Base-by-base conservation (phyloP, 2,797 vertebrate species). In the Perodicticus potto region DNA sequence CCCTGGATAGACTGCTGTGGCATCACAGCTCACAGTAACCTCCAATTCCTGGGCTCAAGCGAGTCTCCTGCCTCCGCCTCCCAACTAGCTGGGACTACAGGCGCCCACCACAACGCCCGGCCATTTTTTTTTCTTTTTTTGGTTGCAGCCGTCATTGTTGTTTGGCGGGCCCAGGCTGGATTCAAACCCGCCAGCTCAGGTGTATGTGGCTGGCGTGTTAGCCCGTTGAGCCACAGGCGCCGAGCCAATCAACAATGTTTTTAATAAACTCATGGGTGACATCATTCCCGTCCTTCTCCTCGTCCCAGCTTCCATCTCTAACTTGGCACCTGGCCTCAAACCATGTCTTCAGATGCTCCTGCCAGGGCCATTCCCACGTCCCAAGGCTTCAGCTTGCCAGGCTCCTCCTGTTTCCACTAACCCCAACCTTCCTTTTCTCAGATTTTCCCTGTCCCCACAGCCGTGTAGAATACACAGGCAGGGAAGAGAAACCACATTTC, bases 391-490 rank as follows among this genome's bases (percentile, higher is more conserved):
- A 17, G 25, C 22, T 81, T 8, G 32, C 81, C 23, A 27, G 73
- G 32, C 34, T 27, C 37, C 20, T 59, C 69, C 4, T 2, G 16
- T 3, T 45, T 17, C 69, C 77, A 8, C 57, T 1, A 27, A 17
- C 57, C 78, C 32, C 57, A 6, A 0, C 1, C 27, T 74, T 86
- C 78, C 49, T 34, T 27, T 69, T 20, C 73, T 57, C 27, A 4
- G 86, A 29, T 12, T 40, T 40, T 61, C 32, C 72, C 8, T 2
- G 5, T 14, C 80, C 74, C 70, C 78, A 49, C 3, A 40, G 67
- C 12, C 53, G 1, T 0, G 0, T 27, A 13, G 13, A 69, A 8
- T 32, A 29, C 53, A 34, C 72, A 1, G 3, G 1, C 34, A 45
- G 67, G 49, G 57, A 57, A 84, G 55, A 9, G 11, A 89, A 5